phyloP scores from a whole-genome alignment of 2,888 invertebrate species.

The Pecten maximus region DNA sequence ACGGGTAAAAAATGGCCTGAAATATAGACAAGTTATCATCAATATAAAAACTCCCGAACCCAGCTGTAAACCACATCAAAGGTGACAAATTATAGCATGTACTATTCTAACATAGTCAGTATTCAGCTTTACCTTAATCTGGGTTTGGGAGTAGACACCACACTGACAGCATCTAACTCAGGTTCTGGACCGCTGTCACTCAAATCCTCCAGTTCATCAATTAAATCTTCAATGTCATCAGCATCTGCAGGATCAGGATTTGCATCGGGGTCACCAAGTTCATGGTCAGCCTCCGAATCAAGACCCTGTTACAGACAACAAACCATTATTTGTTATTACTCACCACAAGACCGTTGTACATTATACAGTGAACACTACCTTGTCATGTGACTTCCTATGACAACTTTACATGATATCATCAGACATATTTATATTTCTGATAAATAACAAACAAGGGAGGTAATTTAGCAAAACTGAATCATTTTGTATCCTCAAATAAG shows the following conservation, averaged over 20 bases:
- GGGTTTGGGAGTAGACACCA: constrained; percentile 98
- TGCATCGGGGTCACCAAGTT: constrained; percentile 73
- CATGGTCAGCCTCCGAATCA: constrained; percentile 80
- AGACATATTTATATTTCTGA: too few species aligned
- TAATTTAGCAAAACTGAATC: too few species aligned
- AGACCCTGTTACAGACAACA: constrained; percentile 68
- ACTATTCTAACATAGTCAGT: neutral
- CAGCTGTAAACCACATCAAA: too few species aligned
- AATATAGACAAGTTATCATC: neutral
- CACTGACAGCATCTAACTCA: constrained; percentile 97
- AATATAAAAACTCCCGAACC: constrained; percentile 31
- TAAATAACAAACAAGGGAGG: too few species aligned
- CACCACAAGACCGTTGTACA: too few species aligned
- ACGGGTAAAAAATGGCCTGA: neutral
- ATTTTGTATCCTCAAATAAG: too few species aligned
- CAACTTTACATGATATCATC: too few species aligned
- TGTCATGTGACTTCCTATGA: too few species aligned
- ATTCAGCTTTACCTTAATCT: constrained; percentile 85
- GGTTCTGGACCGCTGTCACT: constrained; percentile 96
- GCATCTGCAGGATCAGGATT: constrained; percentile 65
- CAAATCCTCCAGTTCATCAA: constrained; percentile 97
- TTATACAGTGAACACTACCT: too few species aligned
- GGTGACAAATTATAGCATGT: too few species aligned
- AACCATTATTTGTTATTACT: too few species aligned
- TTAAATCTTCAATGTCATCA: constrained; percentile 88